A percentile compares a stretch with the other conserved stretches of the same genome.
phyloP scores from a whole-genome alignment of 92 coral and sea anemone genomes.

The Phenganax stokvisi region DNA sequence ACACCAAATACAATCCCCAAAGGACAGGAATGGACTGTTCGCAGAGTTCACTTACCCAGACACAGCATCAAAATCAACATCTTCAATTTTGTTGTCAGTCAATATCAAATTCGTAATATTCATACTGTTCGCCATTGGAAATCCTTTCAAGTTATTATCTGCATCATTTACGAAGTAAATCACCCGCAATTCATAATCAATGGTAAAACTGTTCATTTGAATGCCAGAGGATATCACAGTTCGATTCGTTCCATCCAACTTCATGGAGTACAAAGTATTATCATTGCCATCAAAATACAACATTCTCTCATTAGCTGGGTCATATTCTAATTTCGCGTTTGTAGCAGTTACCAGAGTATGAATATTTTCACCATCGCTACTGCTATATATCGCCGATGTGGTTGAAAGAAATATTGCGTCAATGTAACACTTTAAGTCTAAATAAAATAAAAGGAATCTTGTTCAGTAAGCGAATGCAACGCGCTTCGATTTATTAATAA shows the following conservation, averaged over 20 bases:
- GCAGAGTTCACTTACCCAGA: neutral
- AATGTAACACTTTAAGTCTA: conserved; percentile 23
- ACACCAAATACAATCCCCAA: neutral
- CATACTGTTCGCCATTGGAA: conserved; percentile 8
- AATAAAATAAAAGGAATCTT: neutral
- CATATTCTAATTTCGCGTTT: conserved; percentile 33
- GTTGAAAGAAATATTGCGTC: conserved; percentile 15
- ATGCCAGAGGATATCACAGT: conserved; percentile 6
- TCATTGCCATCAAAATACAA: neutral
- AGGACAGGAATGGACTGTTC: neutral
- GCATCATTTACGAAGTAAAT: conserved; percentile 2
- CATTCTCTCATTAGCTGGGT: neutral
- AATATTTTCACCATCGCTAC: neutral
- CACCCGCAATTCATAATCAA: conserved; percentile 11
- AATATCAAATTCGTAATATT: neutral
- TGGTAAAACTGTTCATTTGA: conserved; percentile 1
- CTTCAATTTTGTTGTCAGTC: neutral
- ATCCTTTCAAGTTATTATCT: neutral
- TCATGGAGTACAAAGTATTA: conserved; percentile 12
- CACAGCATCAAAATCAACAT: conserved; percentile 13
- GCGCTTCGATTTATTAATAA: too few relatives aligned
- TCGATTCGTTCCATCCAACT: conserved; percentile 1
- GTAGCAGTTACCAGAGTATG: neutral
- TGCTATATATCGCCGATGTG: neutral
- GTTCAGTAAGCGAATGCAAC: too few relatives aligned